Percentiles rank a stretch among this genome's conserved stretches.
phyloP scores from a whole-genome alignment of 2,113 vertebrate species.

The Erpornis zantholeuca region DNA sequence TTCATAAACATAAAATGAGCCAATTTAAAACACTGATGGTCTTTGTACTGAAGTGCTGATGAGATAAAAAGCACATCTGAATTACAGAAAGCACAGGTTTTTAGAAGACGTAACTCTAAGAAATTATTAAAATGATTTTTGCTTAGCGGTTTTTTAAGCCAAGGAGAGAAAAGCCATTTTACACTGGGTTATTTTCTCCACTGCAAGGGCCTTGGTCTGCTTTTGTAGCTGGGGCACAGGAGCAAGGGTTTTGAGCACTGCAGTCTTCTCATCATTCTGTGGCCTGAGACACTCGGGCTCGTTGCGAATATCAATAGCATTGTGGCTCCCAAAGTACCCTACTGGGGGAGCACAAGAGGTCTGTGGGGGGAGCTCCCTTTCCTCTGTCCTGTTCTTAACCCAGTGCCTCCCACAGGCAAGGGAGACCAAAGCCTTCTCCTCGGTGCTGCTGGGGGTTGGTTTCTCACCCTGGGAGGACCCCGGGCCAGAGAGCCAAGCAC shows the following conservation, averaged over 20 bases:
- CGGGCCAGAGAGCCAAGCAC: neutral
- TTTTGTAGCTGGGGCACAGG: neutral
- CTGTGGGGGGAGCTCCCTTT: fast-evolving
- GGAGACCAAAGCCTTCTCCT: neutral
- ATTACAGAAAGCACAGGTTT: neutral
- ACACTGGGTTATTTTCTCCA: neutral
- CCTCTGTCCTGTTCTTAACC: neutral
- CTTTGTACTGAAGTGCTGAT: slow-evolving; percentile 16
- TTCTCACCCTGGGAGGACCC: neutral
- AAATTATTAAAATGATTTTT: neutral
- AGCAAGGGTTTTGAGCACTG: neutral
- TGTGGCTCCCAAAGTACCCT: fast-evolving
- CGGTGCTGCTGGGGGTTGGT: neutral
- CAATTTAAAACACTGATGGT: slow-evolving; percentile 22
- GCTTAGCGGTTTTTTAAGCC: neutral
- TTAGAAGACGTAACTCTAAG: neutral
- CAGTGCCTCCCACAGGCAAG: neutral
- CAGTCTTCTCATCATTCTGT: neutral
- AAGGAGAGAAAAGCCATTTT: neutral
- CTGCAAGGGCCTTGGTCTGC: neutral
- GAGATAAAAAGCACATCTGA: slow-evolving; percentile 14
- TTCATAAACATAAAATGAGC: slow-evolving; percentile 49
- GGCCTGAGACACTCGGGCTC: neutral
- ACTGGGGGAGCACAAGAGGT: neutral
- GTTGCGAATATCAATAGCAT: neutral